A percentile compares a stretch with the other conserved stretches of the same genome.
These are phyloP conservation scores for Pavo muticus DNA, from an alignment of 2,113 vertebrate genomes.

Conservation along the genomic window DNA sequence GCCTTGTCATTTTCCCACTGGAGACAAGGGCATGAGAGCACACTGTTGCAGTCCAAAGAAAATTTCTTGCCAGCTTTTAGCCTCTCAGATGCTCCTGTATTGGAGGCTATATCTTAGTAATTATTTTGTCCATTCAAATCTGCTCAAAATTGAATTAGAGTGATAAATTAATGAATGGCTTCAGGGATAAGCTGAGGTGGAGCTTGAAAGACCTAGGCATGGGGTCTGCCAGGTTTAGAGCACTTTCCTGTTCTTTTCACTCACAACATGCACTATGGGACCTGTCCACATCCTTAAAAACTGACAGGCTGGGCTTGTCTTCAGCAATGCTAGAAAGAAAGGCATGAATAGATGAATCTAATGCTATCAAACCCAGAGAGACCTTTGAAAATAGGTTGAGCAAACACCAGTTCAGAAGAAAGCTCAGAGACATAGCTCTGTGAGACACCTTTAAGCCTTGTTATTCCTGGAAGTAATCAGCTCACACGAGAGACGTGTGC, in stretches of 20 bases:
- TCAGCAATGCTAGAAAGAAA: neutral
- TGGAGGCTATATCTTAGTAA: neutral
- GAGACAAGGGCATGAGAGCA: neutral
- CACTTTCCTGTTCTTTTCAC: neutral
- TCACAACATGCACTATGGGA: neutral
- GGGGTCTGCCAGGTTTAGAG: neutral
- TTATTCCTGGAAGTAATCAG: neutral
- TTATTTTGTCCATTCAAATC: neutral
- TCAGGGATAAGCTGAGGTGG: neutral
- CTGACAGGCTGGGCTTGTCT: neutral
- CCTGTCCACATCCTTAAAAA: neutral
- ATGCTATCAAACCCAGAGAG: neutral
- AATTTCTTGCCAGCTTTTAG: neutral
- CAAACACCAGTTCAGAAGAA: neutral
- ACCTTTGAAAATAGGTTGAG: neutral
- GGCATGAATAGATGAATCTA: neutral
- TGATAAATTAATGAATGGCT: neutral
- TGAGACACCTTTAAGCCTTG: neutral
- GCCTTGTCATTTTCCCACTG: neutral
- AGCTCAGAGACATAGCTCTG: neutral
- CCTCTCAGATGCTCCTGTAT: neutral
- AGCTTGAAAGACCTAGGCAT: neutral
- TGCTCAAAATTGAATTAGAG: neutral
- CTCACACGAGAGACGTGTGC: neutral
- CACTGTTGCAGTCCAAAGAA: neutral